Percentiles rank a stretch among this genome's conserved stretches.
Conservation (phyloP, 2,888 invertebrate species). For the Macrophya annulata region DNA sequence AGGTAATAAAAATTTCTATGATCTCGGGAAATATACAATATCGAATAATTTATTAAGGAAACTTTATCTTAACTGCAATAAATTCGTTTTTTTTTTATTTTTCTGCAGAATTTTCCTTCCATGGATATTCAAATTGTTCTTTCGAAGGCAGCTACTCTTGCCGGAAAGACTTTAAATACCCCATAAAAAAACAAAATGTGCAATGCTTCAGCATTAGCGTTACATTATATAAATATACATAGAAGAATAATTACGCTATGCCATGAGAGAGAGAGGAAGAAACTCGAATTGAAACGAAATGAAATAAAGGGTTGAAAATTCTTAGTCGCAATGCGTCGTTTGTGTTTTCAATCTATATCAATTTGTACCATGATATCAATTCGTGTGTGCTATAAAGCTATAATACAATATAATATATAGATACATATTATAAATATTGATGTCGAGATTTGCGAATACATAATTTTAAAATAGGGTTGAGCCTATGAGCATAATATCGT, state of each 20-base stretch:
- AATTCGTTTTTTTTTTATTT: slow-evolving; percentile 47
- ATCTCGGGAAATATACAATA: neutral
- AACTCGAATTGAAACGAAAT: neutral
- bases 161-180: slow-evolving; percentile 76
- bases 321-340: neutral
- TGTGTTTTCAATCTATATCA: neutral
- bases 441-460: slow-evolving; percentile 8
- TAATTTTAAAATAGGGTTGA: neutral
- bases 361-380: neutral
- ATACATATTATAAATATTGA: neutral
- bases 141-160: slow-evolving; percentile 88
- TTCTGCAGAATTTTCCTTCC: slow-evolving; percentile 88
- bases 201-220: neutral
- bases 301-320: neutral
- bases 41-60: neutral
- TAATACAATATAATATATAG: neutral
- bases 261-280: slow-evolving; percentile 15
- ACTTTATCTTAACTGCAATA: neutral
- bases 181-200: slow-evolving; percentile 62
- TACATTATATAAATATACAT: neutral
- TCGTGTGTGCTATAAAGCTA: slow-evolving; percentile 2
- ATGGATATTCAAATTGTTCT: slow-evolving; percentile 93
- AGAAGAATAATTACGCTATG: slow-evolving; percentile 2
- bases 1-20: slow-evolving; percentile 80
- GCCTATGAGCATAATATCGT: neutral